Base-by-base conservation (phyloP, 2,113 vertebrate species). In the Dicerorhinus sumatrensis region DNA sequence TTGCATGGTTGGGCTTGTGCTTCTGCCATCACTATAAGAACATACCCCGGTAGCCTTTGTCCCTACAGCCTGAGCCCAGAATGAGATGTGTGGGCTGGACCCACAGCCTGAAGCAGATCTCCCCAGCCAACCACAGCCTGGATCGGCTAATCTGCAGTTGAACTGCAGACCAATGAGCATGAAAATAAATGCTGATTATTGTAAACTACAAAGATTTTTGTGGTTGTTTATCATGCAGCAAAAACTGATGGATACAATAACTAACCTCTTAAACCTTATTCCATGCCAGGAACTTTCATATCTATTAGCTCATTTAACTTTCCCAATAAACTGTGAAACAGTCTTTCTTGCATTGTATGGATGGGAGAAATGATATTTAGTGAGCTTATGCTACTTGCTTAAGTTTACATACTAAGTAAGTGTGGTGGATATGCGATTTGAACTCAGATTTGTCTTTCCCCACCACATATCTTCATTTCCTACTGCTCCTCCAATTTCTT, bases 341-440 rank as follows among this genome's bases (percentile, higher is more conserved):
- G 31, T 48, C 51, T 84, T 73, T 63, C 21, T 76, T 70, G 51
- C 14, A 69, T n/a, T 90, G 56, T 39, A 76, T 0, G 18, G 51
- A 76, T 75, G 27, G 67, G 51, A 56, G 20, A 96, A 86, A 58
- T 76, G 16, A 81, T 91, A 95, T 31, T 95, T 84, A 76, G 36
- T 70, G 54, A 89, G 20, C 11, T 75, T 54, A 76, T 56, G 51
- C 56, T 82, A 85, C 9, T 60, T 51, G 18, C 14, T 91, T 62
- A 87, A 27, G 48, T 85, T 79, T 86, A 76, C 3, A 91, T 21
- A 39, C 29, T 65, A 92, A 92, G 48, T 87, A 83, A 76, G 21
- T 67, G 13, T 93, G 48, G 58, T 90, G 2, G 33, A 39, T 94
- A 65, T 42, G 33, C 27, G 46, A 73, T 83, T 62, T 51, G 58